Conservation (phyloP, 2,113 vertebrate genomes). For the Bambusicola thoracicus region DNA sequence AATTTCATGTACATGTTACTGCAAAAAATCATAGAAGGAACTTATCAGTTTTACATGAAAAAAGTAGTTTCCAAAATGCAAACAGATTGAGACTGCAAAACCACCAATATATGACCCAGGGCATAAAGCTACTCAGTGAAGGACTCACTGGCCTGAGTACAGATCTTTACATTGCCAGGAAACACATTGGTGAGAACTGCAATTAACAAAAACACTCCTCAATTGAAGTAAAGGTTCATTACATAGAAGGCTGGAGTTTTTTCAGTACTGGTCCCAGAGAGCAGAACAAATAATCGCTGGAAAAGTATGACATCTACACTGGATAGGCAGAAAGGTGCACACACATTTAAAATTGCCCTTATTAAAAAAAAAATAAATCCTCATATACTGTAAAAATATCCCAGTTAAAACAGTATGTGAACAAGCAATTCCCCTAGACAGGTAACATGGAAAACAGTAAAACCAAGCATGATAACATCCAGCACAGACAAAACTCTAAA, state of each 20-base stretch:
- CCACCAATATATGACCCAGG: not conserved
- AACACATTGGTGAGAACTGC: not conserved
- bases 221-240: not conserved
- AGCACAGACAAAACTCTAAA: not conserved
- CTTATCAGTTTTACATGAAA: not conserved
- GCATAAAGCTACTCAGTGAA: not conserved
- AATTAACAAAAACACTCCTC: not conserved
- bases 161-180: not conserved
- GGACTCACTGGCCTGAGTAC: not conserved
- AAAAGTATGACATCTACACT: not conserved
- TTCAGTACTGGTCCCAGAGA: not conserved
- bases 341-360: not conserved
- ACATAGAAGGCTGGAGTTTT: not conserved
- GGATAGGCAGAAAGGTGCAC: not conserved
- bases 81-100: not conserved
- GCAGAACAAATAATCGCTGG: not conserved
- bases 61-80: not conserved
- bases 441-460: not conserved
- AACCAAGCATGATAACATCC: not conserved
- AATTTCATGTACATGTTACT: not conserved
- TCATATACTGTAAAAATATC: not conserved
- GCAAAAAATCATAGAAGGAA: not conserved
- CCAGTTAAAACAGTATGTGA: not conserved
- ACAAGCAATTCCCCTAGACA: not conserved
- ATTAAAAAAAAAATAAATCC: not conserved